phyloP scores from a whole-genome alignment of 2,113 vertebrate species.

The Sclerurus mexicanus region DNA sequence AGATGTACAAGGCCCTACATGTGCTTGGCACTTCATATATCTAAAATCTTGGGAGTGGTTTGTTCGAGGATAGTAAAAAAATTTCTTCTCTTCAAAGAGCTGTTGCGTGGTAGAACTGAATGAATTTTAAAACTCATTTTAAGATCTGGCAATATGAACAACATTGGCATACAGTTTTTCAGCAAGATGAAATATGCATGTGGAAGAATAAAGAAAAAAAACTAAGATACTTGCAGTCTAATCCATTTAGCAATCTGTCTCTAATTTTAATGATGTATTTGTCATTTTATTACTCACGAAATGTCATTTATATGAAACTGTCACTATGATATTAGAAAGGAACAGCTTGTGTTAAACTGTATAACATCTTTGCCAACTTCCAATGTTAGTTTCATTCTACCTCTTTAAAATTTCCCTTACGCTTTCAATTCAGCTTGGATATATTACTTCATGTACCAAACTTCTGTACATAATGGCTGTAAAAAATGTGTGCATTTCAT shows the following conservation, averaged over 20 bases:
- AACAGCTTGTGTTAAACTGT: slow-evolving; percentile 63
- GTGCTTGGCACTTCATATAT: neutral
- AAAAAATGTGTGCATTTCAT: neutral
- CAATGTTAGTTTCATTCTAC: neutral
- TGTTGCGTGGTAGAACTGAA: slow-evolving; percentile 3
- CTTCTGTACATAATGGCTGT: neutral
- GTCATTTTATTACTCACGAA: slow-evolving; percentile 56
- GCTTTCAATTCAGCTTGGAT: neutral
- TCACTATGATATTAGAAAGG: slow-evolving; percentile 51
- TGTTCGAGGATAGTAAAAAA: neutral
- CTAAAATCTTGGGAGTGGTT: neutral
- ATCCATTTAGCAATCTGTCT: slow-evolving; percentile 63
- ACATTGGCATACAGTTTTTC: slow-evolving; percentile 40
- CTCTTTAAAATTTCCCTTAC: slow-evolving; percentile 18
- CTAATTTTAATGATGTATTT: slow-evolving; percentile 67
- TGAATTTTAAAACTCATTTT: slow-evolving; percentile 32
- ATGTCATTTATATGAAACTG: slow-evolving; percentile 62
- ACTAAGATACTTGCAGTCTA: slow-evolving; percentile 32
- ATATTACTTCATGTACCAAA: neutral
- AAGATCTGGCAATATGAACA: slow-evolving; percentile 34
- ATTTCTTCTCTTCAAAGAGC: neutral
- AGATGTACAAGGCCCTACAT: neutral
- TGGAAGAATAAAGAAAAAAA: slow-evolving; percentile 39
- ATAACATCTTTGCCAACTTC: slow-evolving; percentile 3
- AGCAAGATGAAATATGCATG: slow-evolving; percentile 40